Conservation (phyloP, 2,888 invertebrate species). For the Biston stratarius region DNA sequence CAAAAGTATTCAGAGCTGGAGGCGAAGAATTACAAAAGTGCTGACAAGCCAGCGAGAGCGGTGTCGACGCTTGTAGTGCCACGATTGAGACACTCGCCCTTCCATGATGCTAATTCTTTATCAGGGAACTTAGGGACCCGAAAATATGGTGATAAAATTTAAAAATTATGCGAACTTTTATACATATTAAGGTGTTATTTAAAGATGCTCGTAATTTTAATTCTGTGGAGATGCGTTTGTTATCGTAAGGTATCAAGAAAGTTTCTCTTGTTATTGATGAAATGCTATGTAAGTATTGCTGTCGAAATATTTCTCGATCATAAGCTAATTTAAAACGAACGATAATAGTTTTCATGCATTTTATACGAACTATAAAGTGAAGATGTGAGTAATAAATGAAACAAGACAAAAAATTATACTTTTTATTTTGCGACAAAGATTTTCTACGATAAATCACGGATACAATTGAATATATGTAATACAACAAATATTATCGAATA, state of each 20-base stretch:
- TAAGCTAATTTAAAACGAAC: constrained; percentile 61
- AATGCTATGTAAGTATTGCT: constrained; percentile 57
- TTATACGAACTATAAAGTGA: constrained; percentile 70
- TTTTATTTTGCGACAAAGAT: constrained; percentile 12
- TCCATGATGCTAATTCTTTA: constrained; percentile 51
- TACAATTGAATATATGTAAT: neutral
- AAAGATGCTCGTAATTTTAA: constrained; percentile 60
- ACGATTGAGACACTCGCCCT: constrained; percentile 47
- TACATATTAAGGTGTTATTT: constrained; percentile 51
- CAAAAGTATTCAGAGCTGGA: constrained; percentile 55
- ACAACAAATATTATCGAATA: too few species aligned
- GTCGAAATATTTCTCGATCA: constrained; percentile 55
- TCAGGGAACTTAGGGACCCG: constrained; percentile 60
- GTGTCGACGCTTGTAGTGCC: constrained; percentile 37
- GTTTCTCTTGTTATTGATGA: constrained; percentile 53
- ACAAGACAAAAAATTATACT: constrained; percentile 36
- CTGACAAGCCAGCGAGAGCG: constrained; percentile 44
- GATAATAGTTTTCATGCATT: constrained; percentile 75
- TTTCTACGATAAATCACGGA: neutral
- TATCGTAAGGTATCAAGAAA: constrained; percentile 51
- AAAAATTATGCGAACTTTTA: constrained; percentile 33
- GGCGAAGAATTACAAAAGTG: constrained; percentile 45
- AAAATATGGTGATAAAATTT: constrained; percentile 79
- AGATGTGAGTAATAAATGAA: constrained; percentile 57
- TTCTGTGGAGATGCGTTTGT: constrained; percentile 52